Evolutionary conservation across 2,888 invertebrate genomes (phyloP).

Genomic region (Podabrus alpinus): DNA sequence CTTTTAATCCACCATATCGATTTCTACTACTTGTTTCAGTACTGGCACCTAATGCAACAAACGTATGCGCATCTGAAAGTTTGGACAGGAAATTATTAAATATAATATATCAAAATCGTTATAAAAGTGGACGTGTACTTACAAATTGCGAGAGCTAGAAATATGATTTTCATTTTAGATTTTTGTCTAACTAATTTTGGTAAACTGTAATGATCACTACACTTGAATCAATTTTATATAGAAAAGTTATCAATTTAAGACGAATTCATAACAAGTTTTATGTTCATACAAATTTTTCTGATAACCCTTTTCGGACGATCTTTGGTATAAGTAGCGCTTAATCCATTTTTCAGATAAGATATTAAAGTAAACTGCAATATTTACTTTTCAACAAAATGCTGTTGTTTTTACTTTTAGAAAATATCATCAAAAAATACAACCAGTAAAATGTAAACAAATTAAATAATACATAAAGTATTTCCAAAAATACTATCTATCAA

Average conservation of each 20-base stretch:
- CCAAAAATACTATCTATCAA: too few relatives aligned
- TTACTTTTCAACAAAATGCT: neutral
- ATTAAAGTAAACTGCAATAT: neutral
- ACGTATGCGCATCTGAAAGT: neutral
- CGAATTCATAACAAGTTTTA: neutral
- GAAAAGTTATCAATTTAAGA: neutral
- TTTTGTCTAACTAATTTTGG: neutral
- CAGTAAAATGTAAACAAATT: too few relatives aligned
- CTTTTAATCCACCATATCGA: too few relatives aligned
- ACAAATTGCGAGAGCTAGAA: neutral
- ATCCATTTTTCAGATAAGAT: too few relatives aligned
- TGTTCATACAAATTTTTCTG: neutral
- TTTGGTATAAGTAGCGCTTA: neutral
- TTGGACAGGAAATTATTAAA: neutral
- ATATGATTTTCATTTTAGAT: neutral
- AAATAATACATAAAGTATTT: too few relatives aligned
- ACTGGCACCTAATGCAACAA: neutral
- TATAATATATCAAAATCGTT: too few relatives aligned
- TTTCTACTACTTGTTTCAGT: too few relatives aligned
- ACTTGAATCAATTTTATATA: neutral
- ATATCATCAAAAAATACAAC: too few relatives aligned
- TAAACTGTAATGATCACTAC: too few relatives aligned
- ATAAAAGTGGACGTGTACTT: neutral
- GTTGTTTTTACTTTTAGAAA: neutral
- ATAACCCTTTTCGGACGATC: neutral